Conservation (phyloP, 1,140 invertebrate species). For the Drosophila eugracilis region DNA sequence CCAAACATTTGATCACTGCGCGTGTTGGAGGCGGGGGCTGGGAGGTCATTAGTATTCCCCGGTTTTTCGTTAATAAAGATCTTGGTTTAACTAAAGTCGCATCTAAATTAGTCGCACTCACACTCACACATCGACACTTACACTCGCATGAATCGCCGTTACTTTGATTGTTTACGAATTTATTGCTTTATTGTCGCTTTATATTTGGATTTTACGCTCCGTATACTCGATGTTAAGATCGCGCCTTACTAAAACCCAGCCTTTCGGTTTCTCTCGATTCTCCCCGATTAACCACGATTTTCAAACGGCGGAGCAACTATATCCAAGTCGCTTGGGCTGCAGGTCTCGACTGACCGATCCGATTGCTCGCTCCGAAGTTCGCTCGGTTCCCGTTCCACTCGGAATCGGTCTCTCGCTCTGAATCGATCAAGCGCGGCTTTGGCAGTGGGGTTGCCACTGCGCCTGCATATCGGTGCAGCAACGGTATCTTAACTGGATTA, state of each 20-base stretch:
- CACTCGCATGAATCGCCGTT: slow-evolving; percentile 60
- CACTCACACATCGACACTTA: slow-evolving; percentile 20
- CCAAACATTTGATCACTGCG: slow-evolving; percentile 12
- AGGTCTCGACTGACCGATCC: slow-evolving; percentile 68
- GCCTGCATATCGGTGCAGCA: slow-evolving; percentile 10
- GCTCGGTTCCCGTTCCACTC: slow-evolving; percentile 13
- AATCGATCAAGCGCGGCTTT: slow-evolving; percentile 72
- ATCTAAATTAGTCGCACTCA: slow-evolving; percentile 48
- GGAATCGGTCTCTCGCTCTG: slow-evolving; percentile 30
- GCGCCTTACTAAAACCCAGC: slow-evolving; percentile 24
- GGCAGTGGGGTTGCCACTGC: slow-evolving; percentile 54
- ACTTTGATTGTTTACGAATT: slow-evolving; percentile 61
- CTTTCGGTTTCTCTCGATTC: slow-evolving; percentile 33
- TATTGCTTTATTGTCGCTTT: slow-evolving; percentile 38
- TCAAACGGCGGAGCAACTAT: slow-evolving; percentile 42
- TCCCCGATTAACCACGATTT: slow-evolving; percentile 22
- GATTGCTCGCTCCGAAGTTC: slow-evolving; percentile 45
- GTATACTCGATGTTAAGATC: slow-evolving; percentile 73
- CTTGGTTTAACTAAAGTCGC: slow-evolving; percentile 36
- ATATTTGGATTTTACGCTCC: slow-evolving; percentile 63
- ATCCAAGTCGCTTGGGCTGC: slow-evolving; percentile 75
- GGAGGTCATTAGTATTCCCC: slow-evolving; percentile 16
- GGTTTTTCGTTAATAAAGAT: slow-evolving; percentile 30
- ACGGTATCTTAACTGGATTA: not conserved
- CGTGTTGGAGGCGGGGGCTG: slow-evolving; percentile 14